Evolutionary conservation across 2,113 vertebrate genomes (phyloP).

Genomic region (Chloropsis cyanopogon): DNA sequence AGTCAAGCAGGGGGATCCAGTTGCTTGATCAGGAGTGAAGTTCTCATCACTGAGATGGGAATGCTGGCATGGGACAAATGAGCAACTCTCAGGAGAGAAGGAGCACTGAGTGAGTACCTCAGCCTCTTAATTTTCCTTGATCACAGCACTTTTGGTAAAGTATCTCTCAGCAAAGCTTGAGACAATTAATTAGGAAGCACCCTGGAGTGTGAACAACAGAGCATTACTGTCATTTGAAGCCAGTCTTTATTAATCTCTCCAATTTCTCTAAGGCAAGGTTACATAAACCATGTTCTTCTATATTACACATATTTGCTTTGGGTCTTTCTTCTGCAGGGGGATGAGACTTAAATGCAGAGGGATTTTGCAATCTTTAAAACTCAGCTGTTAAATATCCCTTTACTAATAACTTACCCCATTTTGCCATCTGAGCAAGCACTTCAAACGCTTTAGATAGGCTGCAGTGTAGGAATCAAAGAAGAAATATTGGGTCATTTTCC

Average conservation of each 20-base stretch:
- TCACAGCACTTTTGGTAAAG: constrained; percentile 16
- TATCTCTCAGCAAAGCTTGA: neutral
- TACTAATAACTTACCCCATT: neutral
- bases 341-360: neutral
- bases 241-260: neutral
- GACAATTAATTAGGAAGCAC: constrained; percentile 40
- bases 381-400: neutral
- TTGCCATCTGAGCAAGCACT: neutral
- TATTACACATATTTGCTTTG: neutral
- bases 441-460: neutral
- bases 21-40: neutral
- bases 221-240: neutral
- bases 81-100: neutral
- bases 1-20: neutral
- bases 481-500: constrained; percentile 22
- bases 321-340: neutral
- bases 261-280: neutral
- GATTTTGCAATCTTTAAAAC: neutral
- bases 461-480: neutral
- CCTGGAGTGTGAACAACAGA: constrained; percentile 6
- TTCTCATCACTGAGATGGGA: neutral
- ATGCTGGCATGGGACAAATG: neutral
- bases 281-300: neutral
- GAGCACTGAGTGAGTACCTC: neutral
- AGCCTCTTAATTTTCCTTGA: constrained; percentile 11